These are phyloP conservation scores for Lasiommata megera DNA, from an alignment of 2,888 invertebrate genomes.

Conservation along the genomic window DNA sequence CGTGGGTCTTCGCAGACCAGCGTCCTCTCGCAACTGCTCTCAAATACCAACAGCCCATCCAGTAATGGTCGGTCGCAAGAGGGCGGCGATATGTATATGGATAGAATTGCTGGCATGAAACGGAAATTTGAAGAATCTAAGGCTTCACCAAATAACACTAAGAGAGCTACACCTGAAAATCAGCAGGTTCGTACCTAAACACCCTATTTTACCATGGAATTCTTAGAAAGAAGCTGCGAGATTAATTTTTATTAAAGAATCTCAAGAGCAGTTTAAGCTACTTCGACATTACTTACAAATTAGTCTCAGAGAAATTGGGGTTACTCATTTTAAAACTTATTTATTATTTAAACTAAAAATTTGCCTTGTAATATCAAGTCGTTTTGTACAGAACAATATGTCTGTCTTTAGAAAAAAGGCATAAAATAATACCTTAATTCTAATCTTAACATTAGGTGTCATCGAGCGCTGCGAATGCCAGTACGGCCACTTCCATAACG, in stretches of 20 bases:
- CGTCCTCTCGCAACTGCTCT: constrained; percentile 77
- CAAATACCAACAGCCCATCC: constrained; percentile 62
- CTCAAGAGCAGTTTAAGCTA: too few species aligned
- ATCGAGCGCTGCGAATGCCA: constrained; percentile 72
- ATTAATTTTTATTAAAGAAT: too few species aligned
- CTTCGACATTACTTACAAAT: too few species aligned
- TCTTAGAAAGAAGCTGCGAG: too few species aligned
- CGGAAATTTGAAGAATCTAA: constrained; percentile 79
- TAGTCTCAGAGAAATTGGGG: too few species aligned
- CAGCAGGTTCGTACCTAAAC: constrained; percentile 58
- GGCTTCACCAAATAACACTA: constrained; percentile 82
- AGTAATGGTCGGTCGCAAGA: constrained; percentile 60
- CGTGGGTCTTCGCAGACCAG: constrained; percentile 66
- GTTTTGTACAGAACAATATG: too few species aligned
- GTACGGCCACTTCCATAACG: constrained; percentile 71
- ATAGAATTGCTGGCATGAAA: constrained; percentile 61
- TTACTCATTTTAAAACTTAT: too few species aligned
- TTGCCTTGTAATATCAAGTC: too few species aligned
- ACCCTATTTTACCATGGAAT: too few species aligned
- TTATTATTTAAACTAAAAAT: too few species aligned
- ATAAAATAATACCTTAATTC: too few species aligned
- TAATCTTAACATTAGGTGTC: constrained; percentile 63
- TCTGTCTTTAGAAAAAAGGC: too few species aligned
- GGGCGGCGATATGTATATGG: constrained; percentile 57
- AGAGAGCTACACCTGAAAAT: constrained; percentile 74